Evolutionary conservation across 1,140 invertebrate species (phyloP).

Genomic region (Nephila pilipes): DNA sequence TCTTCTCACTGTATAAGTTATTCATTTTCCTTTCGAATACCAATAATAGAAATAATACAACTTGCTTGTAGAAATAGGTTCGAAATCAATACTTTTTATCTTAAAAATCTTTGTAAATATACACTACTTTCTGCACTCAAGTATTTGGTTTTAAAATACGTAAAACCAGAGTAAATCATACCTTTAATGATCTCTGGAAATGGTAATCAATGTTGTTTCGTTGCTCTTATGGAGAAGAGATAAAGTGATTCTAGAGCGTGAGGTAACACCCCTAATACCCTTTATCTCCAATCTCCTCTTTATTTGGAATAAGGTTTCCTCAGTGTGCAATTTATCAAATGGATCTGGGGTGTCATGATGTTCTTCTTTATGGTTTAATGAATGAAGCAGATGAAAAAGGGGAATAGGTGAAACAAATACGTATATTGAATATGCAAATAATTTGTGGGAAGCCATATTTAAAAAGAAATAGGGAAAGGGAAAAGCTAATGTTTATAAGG

Average conservation of each 20-base stretch:
- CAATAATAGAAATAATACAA: too few species aligned
- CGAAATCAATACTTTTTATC: too few species aligned
- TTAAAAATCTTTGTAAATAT: not conserved
- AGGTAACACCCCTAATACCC: conserved; percentile 42
- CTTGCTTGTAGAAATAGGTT: too few species aligned
- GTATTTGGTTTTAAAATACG: not conserved
- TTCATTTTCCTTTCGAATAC: too few species aligned
- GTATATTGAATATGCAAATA: not conserved
- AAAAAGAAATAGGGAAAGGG: too few species aligned
- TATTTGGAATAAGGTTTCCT: not conserved
- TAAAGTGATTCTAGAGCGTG: not conserved
- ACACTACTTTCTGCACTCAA: not conserved
- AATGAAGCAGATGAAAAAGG: not conserved
- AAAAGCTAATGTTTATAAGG: too few species aligned
- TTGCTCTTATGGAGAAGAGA: not conserved
- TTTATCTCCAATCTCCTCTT: conserved; percentile 29
- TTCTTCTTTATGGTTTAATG: conserved; percentile 26
- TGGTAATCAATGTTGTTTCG: conserved; percentile 34
- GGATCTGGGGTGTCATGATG: conserved; percentile 18
- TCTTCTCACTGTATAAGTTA: too few species aligned
- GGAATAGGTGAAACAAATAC: not conserved
- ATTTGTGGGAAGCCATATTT: too few species aligned
- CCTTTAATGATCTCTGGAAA: not conserved
- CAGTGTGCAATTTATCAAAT: conserved; percentile 36
- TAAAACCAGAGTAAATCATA: not conserved